These are phyloP conservation scores for Oscheius sp. DNA, from an alignment of 2,888 invertebrate genomes.

Conservation along the genomic window DNA sequence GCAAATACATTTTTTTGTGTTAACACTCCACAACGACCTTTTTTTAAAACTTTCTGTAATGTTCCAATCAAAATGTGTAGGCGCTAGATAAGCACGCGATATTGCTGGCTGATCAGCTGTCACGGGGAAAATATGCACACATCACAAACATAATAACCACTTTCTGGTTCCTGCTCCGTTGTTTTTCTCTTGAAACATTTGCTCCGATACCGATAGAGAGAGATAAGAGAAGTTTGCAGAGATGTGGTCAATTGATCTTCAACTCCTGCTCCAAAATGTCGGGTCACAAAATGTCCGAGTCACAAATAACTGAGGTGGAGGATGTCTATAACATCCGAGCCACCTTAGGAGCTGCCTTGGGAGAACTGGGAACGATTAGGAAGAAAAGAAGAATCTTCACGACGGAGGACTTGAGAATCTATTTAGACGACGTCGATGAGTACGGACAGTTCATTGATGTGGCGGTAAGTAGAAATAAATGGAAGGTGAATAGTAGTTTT, in stretches of 20 bases:
- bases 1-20: too few relatives aligned
- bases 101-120: too few relatives aligned
- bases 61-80: too few relatives aligned
- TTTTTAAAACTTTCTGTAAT: too few relatives aligned
- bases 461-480: constrained; percentile 24
- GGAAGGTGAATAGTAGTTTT: not conserved
- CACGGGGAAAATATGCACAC: too few relatives aligned
- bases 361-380: constrained; percentile 31
- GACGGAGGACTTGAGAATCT: constrained; percentile 30
- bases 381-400: constrained; percentile 37
- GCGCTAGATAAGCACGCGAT: too few relatives aligned
- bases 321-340: constrained; percentile 35
- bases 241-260: constrained; percentile 37
- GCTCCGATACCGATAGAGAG: too few relatives aligned
- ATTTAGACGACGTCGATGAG: constrained; percentile 37
- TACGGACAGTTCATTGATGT: constrained; percentile 37
- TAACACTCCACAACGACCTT: too few relatives aligned
- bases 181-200: too few relatives aligned
- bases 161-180: too few relatives aligned
- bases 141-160: too few relatives aligned
- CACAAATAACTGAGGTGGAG: constrained; percentile 34
- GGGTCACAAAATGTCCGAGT: constrained; percentile 34
- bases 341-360: constrained; percentile 34
- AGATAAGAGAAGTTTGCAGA: constrained; percentile 16
- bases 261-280: constrained; percentile 27